These are phyloP conservation scores for Xanthorhoe spadicearia DNA, from an alignment of 2,888 invertebrate genomes.

Conservation along the genomic window DNA sequence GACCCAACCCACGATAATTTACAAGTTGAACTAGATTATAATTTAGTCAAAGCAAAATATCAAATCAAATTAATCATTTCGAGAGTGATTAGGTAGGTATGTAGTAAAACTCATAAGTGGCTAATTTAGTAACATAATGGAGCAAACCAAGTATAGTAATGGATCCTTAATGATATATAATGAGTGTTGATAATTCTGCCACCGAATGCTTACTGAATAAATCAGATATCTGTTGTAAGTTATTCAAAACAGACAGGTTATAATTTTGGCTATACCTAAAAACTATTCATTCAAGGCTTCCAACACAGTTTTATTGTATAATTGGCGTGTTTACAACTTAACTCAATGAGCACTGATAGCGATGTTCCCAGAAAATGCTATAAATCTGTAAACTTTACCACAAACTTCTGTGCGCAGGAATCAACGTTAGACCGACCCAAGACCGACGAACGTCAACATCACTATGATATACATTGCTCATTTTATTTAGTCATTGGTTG, in stretches of 20 bases:
- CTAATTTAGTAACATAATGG: not conserved
- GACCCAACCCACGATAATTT: not conserved
- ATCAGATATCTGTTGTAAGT: not conserved
- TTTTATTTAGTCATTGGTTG: not conserved
- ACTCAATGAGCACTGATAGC: conserved; percentile 70
- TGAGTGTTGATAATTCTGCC: not conserved
- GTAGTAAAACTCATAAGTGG: not conserved
- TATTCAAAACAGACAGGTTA: conserved; percentile 7
- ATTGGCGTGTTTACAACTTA: conserved; percentile 62
- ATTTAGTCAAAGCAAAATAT: not conserved
- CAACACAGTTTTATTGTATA: conserved; percentile 63
- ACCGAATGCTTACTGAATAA: not conserved
- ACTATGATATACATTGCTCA: conserved; percentile 48
- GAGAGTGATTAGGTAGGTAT: conserved; percentile 1
- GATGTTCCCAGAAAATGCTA: conserved; percentile 73
- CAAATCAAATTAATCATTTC: not conserved
- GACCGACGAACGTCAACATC: not conserved
- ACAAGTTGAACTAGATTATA: not conserved
- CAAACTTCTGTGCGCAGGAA: conserved; percentile 77
- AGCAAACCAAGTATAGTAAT: not conserved
- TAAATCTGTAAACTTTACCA: conserved; percentile 82
- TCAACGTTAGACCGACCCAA: conserved; percentile 37
- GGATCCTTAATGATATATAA: conserved; percentile 3
- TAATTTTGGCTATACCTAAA: conserved; percentile 23
- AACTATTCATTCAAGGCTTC: conserved; percentile 41